phyloP scores from a whole-genome alignment of 2,888 invertebrate genomes.

The Hypena proboscidalis region DNA sequence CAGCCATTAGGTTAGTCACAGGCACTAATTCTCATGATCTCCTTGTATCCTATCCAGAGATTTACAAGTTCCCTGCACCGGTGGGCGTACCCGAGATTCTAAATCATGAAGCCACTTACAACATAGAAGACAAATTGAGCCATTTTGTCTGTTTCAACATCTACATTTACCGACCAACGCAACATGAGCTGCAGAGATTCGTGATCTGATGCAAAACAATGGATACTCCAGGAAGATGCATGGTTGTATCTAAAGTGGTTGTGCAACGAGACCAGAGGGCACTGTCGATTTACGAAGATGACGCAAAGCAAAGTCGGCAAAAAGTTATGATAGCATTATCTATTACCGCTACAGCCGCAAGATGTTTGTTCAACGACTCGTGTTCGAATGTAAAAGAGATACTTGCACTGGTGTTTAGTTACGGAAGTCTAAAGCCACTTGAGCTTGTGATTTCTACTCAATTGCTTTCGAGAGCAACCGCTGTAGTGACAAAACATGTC shows the following conservation, averaged over 20 bases:
- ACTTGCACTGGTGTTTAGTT: constrained; percentile 33
- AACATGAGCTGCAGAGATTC: constrained; percentile 27
- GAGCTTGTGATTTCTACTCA: constrained; percentile 35
- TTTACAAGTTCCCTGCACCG: constrained; percentile 67
- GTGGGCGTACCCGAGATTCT: constrained; percentile 67
- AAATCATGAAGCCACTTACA: constrained; percentile 74
- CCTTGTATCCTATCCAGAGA: constrained; percentile 59
- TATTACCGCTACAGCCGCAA: constrained; percentile 32
- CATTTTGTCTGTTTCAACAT: constrained; percentile 64
- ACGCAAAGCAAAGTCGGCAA: constrained; percentile 38
- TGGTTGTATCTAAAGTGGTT: constrained; percentile 23
- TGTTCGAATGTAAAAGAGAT: constrained; percentile 36
- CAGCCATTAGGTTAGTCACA: constrained; percentile 48
- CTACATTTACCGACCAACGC: constrained; percentile 47
- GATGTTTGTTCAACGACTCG: constrained; percentile 34
- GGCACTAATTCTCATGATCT: constrained; percentile 60
- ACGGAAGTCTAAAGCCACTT: constrained; percentile 40
- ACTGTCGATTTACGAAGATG: constrained; percentile 40
- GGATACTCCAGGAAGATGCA: constrained; percentile 16
- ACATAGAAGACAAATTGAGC: constrained; percentile 71
- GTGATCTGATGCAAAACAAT: constrained; percentile 18
- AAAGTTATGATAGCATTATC: constrained; percentile 44
- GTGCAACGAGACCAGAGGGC: constrained; percentile 29
- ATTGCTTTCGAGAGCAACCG: constrained; percentile 20
- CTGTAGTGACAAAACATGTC: constrained; percentile 27